Evolutionary conservation across 2,888 invertebrate genomes (phyloP), one percentile per base, ranked within the genome.

Genomic region (Pediacus dermestoides): DNA sequence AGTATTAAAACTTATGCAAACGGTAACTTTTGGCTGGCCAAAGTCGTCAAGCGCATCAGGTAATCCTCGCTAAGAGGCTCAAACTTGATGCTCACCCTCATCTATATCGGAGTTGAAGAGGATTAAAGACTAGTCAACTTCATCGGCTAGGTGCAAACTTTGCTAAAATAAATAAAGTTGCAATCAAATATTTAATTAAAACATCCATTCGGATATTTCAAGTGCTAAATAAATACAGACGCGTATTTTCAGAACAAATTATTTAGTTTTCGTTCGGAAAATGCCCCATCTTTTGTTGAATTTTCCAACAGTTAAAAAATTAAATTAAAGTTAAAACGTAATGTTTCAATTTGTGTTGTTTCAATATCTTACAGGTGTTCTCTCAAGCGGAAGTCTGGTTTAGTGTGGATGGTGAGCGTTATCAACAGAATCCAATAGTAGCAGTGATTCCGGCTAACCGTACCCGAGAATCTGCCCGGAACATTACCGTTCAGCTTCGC

Each of bases 341-440:
- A 18, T 7, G 6, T 18, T 18, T 7, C 21, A 18, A 18, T 18
- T 26, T 26, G 6, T 26, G 10, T 26, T 26, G 26, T 26, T 26
- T 7, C 10, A n/a, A 18, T 26, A 6, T 9, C 12, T 48, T 53
- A 18, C 73, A 90, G 81, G 78, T 88, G 14, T 91, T 90, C 72
- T 77, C 81, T 16, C 77, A 76, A 54, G 81, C 85, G 2, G 77
- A 81, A 58, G 73, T 88, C n/a, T 85, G 80, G 72, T 88, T 90
- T 70, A 85, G 86, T 31, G 68, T 84, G 49, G 88, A 88, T 55
- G 88, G 88, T 1, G 79, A 82, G 52, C 73, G 81, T 37, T 91
- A 81, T 74, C 81, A 83, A 52, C 74, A 79, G 37, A 79, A 78
- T 37, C 79, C 81, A 15, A 68, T 88, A 18, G 75, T 76, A 15